A percentile compares a stretch with the other conserved stretches of the same genome.
phyloP scores from a whole-genome alignment of 2,797 vertebrate species.

The Thaleichthys pacificus region DNA sequence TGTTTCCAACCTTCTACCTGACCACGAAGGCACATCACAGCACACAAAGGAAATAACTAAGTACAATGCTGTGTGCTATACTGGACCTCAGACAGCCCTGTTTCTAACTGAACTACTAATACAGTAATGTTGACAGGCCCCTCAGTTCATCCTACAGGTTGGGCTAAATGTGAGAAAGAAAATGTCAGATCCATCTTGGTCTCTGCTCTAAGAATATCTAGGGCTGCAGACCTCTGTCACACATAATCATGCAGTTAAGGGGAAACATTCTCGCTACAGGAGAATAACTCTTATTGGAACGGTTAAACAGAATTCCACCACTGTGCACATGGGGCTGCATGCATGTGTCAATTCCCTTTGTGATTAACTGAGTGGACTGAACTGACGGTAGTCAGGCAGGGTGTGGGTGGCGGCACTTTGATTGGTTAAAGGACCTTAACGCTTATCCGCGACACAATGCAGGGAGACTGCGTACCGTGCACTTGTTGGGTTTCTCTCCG shows the following conservation, averaged over 20 bases:
- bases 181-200: neutral
- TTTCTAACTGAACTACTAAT: slow-evolving; percentile 4
- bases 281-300: neutral
- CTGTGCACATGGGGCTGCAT: no score
- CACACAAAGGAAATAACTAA: slow-evolving; percentile 33
- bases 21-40: slow-evolving; percentile 36
- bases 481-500: slow-evolving; percentile 98
- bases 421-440: no score
- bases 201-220: neutral
- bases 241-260: neutral
- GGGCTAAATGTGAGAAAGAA: neutral
- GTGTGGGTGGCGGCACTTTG: no score
- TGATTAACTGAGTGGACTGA: no score
- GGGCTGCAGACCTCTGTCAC: neutral
- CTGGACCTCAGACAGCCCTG: neutral
- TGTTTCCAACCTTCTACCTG: slow-evolving; percentile 51
- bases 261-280: neutral
- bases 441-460: no score
- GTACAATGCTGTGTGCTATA: neutral
- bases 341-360: no score
- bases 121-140: slow-evolving; percentile 35
- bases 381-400: no score
- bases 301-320: neutral
- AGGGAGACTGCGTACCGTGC: slow-evolving; percentile 78
- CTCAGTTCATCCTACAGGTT: slow-evolving; percentile 11